A percentile compares a stretch with the other conserved stretches of the same genome.
These are phyloP conservation scores for Poicephalus meyeri DNA, from an alignment of 2,113 vertebrate genomes.

Conservation along the genomic window DNA sequence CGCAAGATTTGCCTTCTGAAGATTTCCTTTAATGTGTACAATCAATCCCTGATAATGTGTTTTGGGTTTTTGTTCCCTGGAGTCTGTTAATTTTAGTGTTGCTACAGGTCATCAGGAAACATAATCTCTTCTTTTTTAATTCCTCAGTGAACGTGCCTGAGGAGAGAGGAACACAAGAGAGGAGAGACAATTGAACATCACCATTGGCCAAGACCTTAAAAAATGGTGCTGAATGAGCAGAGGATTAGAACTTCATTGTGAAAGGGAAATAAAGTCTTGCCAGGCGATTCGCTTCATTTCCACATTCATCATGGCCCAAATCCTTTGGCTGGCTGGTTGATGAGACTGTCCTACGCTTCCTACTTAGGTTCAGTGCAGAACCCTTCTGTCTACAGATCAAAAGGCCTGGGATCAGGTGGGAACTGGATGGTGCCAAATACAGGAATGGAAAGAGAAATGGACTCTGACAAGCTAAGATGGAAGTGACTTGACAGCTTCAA, in stretches of 20 bases:
- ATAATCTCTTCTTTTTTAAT: constrained; percentile 74
- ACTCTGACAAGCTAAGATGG: constrained; percentile 79
- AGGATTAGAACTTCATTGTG: constrained; percentile 61
- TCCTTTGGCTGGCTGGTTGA: constrained; percentile 82
- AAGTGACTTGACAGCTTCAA: constrained; percentile 80
- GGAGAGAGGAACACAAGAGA: constrained; percentile 60
- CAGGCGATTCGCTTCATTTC: constrained; percentile 7
- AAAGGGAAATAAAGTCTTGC: constrained; percentile 30
- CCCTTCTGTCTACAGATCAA: not conserved
- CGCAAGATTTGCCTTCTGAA: constrained; percentile 66
- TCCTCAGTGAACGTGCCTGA: constrained; percentile 72
- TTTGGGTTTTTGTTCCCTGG: constrained; percentile 35
- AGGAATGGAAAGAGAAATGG: constrained; percentile 71
- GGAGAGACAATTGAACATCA: constrained; percentile 45
- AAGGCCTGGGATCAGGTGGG: constrained; percentile 51
- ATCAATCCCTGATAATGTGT: constrained; percentile 42
- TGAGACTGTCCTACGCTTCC: not conserved
- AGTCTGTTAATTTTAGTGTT: constrained; percentile 63
- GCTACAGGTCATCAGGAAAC: constrained; percentile 66
- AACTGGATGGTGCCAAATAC: constrained; percentile 56
- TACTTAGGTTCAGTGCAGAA: not conserved
- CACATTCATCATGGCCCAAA: constrained; percentile 74
- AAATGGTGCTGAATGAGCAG: constrained; percentile 65
- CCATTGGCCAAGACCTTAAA: constrained; percentile 12
- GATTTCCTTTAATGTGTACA: constrained; percentile 58